phyloP scores from a whole-genome alignment of 2,888 invertebrate species.

The Molorchus minor region DNA sequence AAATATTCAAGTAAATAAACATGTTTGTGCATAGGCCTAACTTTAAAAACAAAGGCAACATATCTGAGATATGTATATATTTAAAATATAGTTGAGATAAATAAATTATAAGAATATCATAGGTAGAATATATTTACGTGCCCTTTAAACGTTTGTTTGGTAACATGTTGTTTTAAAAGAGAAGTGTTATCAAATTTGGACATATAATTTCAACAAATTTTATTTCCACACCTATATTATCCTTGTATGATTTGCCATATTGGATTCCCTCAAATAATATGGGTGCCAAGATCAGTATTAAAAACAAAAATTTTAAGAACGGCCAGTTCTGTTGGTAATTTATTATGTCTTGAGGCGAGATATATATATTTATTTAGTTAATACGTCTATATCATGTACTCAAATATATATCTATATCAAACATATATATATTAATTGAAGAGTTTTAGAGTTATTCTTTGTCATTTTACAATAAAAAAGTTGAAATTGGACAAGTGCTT shows the following conservation, averaged over 20 bases:
- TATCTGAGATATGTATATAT: too few relatives aligned
- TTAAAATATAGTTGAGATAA: too few relatives aligned
- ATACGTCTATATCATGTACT: slow-evolving; percentile 60
- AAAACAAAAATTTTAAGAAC: slow-evolving; percentile 53
- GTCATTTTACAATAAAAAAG: slow-evolving; percentile 77
- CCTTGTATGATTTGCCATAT: slow-evolving; percentile 38
- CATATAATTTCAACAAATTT: slow-evolving; percentile 24
- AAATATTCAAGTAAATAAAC: too few relatives aligned
- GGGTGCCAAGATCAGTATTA: slow-evolving; percentile 63
- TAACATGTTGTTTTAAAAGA: too few relatives aligned
- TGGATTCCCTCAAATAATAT: slow-evolving; percentile 45
- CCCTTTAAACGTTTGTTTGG: too few relatives aligned
- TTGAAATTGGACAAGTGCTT: slow-evolving; percentile 35
- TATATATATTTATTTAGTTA: slow-evolving; percentile 51
- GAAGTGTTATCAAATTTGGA: slow-evolving; percentile 19
- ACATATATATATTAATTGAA: slow-evolving; percentile 60
- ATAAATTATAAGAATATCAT: too few relatives aligned
- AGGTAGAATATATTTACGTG: too few relatives aligned
- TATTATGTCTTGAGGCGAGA: slow-evolving; percentile 45
- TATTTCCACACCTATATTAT: slow-evolving; percentile 13
- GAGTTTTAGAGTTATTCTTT: slow-evolving; percentile 76
- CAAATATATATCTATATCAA: slow-evolving; percentile 62
- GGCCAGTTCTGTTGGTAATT: slow-evolving; percentile 59
- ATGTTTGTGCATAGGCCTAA: too few relatives aligned
- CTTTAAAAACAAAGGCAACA: too few relatives aligned